Percentiles rank a stretch among this genome's conserved stretches.
Conservation (phyloP, 1,140 invertebrate species). For the Ganaspis sp. region DNA sequence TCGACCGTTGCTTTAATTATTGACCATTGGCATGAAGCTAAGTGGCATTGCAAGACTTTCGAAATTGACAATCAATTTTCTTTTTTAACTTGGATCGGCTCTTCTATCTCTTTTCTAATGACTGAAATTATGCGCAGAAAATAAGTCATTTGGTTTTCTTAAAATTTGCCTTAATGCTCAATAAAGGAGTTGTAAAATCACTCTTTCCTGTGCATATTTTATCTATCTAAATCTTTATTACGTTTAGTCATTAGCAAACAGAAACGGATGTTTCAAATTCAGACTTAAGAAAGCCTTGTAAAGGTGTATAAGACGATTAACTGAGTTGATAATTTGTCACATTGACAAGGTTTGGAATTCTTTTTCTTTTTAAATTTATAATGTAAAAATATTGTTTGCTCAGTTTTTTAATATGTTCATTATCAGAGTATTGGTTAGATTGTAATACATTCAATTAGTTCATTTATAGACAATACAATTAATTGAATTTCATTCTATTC, state of each 20-base stretch:
- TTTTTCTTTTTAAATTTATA: too few species aligned
- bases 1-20: not conserved
- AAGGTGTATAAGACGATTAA: conserved; percentile 20
- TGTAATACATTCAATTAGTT: too few species aligned
- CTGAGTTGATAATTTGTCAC: not conserved
- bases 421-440: too few species aligned
- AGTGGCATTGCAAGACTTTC: not conserved
- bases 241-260: not conserved
- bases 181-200: not conserved
- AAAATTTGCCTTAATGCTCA: too few species aligned
- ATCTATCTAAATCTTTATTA: not conserved
- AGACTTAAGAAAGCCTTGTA: not conserved
- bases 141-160: too few species aligned
- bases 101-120: not conserved
- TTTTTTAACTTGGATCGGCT: not conserved
- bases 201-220: not conserved
- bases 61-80: not conserved
- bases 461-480: too few species aligned
- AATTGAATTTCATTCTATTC: too few species aligned
- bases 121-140: too few species aligned
- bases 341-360: too few species aligned
- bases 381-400: too few species aligned
- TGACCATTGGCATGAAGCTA: not conserved
- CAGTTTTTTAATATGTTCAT: too few species aligned
- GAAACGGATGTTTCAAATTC: not conserved